Base-by-base conservation (phyloP, 2,888 invertebrate genomes). In the Drosophila emarginata region DNA sequence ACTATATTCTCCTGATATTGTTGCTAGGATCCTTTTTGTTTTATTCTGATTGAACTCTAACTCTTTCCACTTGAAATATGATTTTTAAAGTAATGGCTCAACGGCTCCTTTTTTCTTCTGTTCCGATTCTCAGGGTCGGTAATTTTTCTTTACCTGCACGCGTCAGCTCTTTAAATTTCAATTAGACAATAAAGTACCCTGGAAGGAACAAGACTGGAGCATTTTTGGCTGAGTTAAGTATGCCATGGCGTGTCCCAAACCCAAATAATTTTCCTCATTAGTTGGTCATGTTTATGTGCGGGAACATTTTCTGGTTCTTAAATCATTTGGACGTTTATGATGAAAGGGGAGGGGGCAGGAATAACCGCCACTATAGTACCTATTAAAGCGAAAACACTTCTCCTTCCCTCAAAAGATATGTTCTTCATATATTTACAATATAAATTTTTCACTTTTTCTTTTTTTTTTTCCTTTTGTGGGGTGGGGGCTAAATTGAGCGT, bases 161-260 rank as follows among this genome's bases (percentile, higher is more conserved):
- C 82, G 85, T 84, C 57, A 40, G 11, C 23, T 64, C 77, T 72
- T 79, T 82, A 87, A 82, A 82, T 82, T 81, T 79, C 81, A 79
- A 81, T 87, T 81, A 75, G 53, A 70, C 60, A 58, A 61, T 67
- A 72, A 83, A 67, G 62, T 60, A 69, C 36, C 66, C 64, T 39
- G 11, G 14, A 32, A 12, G 21, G 23, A 15, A 32, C 11, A 36
- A 3, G 11, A 6, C n/a, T 14, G 36, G 26, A 21, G 36, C 59
- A 52, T 45, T 18, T 14, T 18, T 45, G 11, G 26, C 45, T 62
- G 56, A 64, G 57, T 64, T 57, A 39, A 40, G 39, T 4, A 23
- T 52, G 21, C 60, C 9, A 14, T 52, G 21, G 63, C 72, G 32
- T 57, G 66, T 56, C 32, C 61, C 53, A 40, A 57, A 32, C 23